Evolutionary conservation across 1,140 invertebrate genomes (phyloP).

Genomic region (Laupala kohalensis): DNA sequence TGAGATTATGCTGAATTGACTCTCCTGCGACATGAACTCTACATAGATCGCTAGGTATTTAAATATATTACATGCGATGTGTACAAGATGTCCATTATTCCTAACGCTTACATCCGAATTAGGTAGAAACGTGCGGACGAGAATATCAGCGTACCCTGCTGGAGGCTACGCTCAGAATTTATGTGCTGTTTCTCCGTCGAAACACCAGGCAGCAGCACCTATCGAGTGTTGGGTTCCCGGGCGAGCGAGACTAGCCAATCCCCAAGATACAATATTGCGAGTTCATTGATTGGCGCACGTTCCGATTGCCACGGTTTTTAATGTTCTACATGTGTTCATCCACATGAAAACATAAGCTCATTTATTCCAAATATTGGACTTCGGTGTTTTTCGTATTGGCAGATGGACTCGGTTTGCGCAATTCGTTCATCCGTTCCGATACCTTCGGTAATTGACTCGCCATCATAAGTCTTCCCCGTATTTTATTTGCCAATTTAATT

Average conservation of each 20-base stretch:
- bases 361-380: background rate
- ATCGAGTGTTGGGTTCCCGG: background rate
- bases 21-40: background rate
- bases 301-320: background rate
- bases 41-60: background rate
- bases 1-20: background rate
- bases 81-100: background rate
- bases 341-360: background rate
- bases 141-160: background rate
- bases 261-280: background rate
- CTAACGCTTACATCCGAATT: background rate
- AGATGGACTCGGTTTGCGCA: background rate
- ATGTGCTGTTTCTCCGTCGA: background rate
- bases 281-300: background rate
- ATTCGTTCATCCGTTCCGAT: background rate
- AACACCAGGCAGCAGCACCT: background rate
- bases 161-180: background rate
- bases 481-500: background rate
- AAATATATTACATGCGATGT: background rate
- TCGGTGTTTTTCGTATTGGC: background rate
- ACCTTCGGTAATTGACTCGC: background rate
- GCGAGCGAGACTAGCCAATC: background rate
- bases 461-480: background rate
- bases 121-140: background rate
- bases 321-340: background rate